Evolutionary conservation across 2,888 invertebrate species (phyloP), one percentile per base, ranked within the genome.

Genomic region (Coelogynopora nodosa): DNA sequence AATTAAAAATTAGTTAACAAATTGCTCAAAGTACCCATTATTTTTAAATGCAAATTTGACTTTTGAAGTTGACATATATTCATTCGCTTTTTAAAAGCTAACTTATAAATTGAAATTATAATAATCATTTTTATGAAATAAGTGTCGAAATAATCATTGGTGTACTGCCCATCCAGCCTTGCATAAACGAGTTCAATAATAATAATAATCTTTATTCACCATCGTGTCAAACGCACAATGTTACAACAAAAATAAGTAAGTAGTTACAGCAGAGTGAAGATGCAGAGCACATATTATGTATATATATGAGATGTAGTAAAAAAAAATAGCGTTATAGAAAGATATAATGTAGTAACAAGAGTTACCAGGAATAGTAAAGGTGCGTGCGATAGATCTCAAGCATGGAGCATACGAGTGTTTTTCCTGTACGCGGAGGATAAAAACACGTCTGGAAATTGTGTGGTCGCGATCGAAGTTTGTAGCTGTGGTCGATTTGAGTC

Each of bases 381-480:
- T 13, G 18, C 23, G 18, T 23, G 27, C 18, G 74, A 74, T n/a
- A 26, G 74, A 74, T 26, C 74, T 74, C 74, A 5, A 74, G 74
- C 74, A 74, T 13, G 23, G 74, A 74, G 74, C 74, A 74, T 74
- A 74, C 74, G 74, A 74, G 74, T 74, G 18, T 74, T 74, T 74
- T 5, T 74, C 74, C 74, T 74, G 74, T 23, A n/a, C 27, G 23
- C 27, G 23, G 74, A 74, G 5, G 23, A n/a, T 74, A 74, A 74
- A 74, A 74, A 74, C 18, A 23, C 18, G 27, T 74, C 74, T 74
- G 74, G 23, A 74, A n/a, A 74, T 74, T 74, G 2, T 74, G 74
- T 74, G 74, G 74, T 74, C 74, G 74, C 27, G 5, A 13, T 74
- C 74, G 74, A 26, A 74, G 74, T 10, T 74, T 74, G 23, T 74